Percentiles rank a stretch among this genome's conserved stretches.
These are phyloP conservation scores for Regulus satrapa DNA, from an alignment of 2,113 vertebrate genomes.

Conservation along the genomic window DNA sequence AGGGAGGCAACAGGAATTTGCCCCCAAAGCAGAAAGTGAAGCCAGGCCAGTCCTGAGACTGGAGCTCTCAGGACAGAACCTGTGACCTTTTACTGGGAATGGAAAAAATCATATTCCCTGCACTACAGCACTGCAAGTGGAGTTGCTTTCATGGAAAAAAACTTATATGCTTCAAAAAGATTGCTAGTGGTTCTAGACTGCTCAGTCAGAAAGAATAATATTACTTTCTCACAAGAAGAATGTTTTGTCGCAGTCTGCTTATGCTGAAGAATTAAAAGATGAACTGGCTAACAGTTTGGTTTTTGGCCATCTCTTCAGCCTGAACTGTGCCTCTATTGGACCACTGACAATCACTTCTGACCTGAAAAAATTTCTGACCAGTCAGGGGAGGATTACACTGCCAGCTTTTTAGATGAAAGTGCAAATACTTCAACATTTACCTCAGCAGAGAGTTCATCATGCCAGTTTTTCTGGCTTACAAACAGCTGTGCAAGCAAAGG, in stretches of 20 bases:
- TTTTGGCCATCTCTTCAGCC: background rate
- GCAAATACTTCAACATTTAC: background rate
- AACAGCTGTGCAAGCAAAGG: background rate
- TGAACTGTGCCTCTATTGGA: background rate
- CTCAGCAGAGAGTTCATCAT: background rate
- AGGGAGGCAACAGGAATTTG: background rate
- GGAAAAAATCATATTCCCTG: background rate
- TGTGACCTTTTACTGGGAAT: background rate
- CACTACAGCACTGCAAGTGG: background rate
- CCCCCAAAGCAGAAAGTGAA: background rate
- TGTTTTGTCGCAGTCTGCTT: conserved; percentile 33
- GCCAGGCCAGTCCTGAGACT: background rate
- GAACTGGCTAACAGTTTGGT: background rate
- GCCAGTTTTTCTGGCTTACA: background rate
- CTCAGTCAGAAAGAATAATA: background rate
- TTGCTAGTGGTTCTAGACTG: background rate
- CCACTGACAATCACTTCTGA: conserved; percentile 13
- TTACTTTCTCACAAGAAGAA: background rate
- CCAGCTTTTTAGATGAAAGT: background rate
- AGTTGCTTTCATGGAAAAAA: background rate
- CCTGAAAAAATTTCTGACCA: background rate
- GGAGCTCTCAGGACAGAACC: too few species aligned
- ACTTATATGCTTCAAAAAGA: background rate
- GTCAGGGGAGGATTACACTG: background rate
- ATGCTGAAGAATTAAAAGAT: conserved; percentile 9